Evolutionary conservation across 2,113 vertebrate species (phyloP).

Genomic region (Danionella cerebrum): DNA sequence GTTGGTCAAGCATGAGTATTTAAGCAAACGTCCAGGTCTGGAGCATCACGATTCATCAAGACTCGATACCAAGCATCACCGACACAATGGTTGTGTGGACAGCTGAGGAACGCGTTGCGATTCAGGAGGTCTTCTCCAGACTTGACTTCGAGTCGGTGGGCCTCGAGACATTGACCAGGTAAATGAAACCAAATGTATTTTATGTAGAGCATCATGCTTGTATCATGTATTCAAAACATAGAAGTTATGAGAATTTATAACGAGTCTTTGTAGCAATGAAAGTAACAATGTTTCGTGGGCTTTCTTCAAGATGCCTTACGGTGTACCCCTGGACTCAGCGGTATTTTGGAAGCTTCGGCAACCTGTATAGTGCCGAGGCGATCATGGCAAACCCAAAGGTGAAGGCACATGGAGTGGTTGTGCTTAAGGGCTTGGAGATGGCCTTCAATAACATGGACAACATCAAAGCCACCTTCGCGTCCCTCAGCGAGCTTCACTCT

Average conservation of each 20-base stretch:
- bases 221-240: too few relatives aligned
- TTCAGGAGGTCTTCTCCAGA: neutral
- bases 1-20: neutral
- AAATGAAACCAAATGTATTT: too few relatives aligned
- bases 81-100: neutral
- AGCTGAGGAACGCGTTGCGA: neutral
- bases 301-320: conserved; percentile 39
- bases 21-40: neutral
- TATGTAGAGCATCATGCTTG: too few relatives aligned
- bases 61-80: too few relatives aligned
- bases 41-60: neutral
- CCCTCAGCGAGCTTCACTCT: neutral
- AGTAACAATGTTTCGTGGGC: too few relatives aligned
- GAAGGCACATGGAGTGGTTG: neutral
- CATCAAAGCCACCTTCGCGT: neutral
- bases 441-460: neutral
- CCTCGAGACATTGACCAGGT: neutral
- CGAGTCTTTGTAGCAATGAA: too few relatives aligned
- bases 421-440: neutral
- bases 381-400: conserved; percentile 59
- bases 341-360: conserved; percentile 65
- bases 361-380: conserved; percentile 66
- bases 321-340: conserved; percentile 81
- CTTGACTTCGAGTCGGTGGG: neutral
- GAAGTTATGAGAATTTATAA: too few relatives aligned